Evolutionary conservation across 2,113 vertebrate genomes (phyloP).

Genomic region (Varanus salvator): DNA sequence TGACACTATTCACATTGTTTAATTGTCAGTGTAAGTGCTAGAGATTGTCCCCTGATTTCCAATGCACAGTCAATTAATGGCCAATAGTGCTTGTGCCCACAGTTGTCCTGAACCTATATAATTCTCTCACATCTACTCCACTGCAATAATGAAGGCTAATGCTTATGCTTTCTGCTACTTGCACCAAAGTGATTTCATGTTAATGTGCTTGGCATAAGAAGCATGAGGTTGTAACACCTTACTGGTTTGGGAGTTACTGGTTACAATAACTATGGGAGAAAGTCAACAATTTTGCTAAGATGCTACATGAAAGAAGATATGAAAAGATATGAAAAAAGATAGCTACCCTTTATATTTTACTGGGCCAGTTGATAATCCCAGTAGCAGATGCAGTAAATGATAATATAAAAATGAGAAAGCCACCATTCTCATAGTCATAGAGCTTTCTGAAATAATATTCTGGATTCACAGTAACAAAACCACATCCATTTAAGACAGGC

Average conservation of each 20-base stretch:
- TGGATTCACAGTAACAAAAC: no score
- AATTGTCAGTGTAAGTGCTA: neutral
- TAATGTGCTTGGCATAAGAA: conserved; percentile 19
- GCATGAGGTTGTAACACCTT: neutral
- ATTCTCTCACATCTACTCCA: conserved; percentile 16
- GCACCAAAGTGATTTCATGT: neutral
- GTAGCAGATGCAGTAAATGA: no score
- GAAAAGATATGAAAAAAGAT: neutral
- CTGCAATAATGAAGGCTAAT: conserved; percentile 3
- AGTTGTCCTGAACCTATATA: conserved; percentile 5
- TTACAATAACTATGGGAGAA: neutral
- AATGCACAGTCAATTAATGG: neutral
- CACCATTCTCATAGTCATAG: no score
- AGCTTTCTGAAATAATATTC: no score
- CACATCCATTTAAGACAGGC: no score
- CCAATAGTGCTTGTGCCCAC: neutral
- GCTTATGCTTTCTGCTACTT: neutral
- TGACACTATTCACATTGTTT: neutral
- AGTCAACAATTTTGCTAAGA: neutral
- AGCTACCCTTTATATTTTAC: neutral
- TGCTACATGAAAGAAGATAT: no score
- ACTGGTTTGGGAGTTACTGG: neutral
- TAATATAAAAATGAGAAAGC: no score
- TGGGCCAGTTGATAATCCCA: neutral
- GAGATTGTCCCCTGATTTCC: neutral